Percentiles rank a stretch among this genome's conserved stretches.
Conservation (phyloP, 1,140 invertebrate species). For the Drosophila pseudoobscura region DNA sequence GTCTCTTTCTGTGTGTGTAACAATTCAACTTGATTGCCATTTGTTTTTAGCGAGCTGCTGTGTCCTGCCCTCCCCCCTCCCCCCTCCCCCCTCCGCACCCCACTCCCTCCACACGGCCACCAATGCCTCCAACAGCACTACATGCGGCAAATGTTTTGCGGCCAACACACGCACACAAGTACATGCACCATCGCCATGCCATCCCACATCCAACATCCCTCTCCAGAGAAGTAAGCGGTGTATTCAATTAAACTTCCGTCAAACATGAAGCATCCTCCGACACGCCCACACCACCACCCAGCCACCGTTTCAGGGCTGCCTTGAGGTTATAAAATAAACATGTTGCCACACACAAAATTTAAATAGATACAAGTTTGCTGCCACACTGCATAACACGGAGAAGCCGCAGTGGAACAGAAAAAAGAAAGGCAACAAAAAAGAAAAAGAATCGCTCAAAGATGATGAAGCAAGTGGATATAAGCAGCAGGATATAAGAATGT, state of each 20-base stretch:
- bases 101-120: neutral
- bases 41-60: slow-evolving; percentile 71
- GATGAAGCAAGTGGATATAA: neutral
- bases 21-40: slow-evolving; percentile 79
- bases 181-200: too few relatives aligned
- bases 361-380: slow-evolving; percentile 82
- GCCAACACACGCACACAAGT: slow-evolving; percentile 63
- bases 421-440: slow-evolving; percentile 12
- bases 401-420: slow-evolving; percentile 55
- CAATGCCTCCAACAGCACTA: neutral
- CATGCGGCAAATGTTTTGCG: slow-evolving; percentile 73
- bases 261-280: slow-evolving; percentile 62
- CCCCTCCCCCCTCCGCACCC: neutral
- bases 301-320: slow-evolving; percentile 42
- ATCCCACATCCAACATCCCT: too few relatives aligned
- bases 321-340: slow-evolving; percentile 82
- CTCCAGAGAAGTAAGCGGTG: slow-evolving; percentile 60
- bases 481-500: neutral
- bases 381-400: slow-evolving; percentile 76
- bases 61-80: slow-evolving; percentile 1
- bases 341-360: slow-evolving; percentile 83
- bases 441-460: slow-evolving; percentile 15
- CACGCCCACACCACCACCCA: neutral
- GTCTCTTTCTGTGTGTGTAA: slow-evolving; percentile 34
- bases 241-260: slow-evolving; percentile 82